phyloP scores from a whole-genome alignment of 2,888 invertebrate species.

The Eilema sororculum region DNA sequence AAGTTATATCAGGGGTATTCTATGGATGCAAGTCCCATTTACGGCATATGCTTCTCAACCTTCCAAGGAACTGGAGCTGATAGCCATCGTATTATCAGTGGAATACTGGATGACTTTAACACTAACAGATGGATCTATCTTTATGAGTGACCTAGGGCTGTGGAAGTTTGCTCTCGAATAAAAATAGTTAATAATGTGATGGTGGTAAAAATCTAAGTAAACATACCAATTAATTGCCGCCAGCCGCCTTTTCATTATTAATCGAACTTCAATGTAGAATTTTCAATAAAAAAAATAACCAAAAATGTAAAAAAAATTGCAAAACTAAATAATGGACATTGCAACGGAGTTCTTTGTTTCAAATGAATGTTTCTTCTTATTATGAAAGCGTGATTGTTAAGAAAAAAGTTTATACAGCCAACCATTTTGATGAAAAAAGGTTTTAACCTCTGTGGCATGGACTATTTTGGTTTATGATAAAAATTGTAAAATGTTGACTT shows the following conservation, averaged over 20 bases:
- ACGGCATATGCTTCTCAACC: too few species aligned
- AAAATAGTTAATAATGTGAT: background rate
- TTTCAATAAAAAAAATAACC: conserved; percentile 29
- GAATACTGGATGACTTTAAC: too few species aligned
- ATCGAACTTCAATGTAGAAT: conserved; percentile 25
- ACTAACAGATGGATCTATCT: too few species aligned
- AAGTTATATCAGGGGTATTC: too few species aligned
- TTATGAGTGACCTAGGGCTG: too few species aligned
- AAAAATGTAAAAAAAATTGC: conserved; percentile 25
- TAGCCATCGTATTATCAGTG: too few species aligned
- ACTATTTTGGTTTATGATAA: too few species aligned
- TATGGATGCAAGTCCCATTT: too few species aligned
- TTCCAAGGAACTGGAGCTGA: too few species aligned
- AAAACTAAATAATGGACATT: conserved; percentile 37
- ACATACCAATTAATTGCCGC: conserved; percentile 32
- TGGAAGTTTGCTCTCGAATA: background rate
- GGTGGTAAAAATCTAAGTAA: background rate
- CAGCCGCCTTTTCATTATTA: conserved; percentile 32
- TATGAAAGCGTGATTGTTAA: conserved; percentile 23
- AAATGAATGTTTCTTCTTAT: conserved; percentile 30
- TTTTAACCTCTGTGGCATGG: background rate
- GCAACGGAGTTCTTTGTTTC: conserved; percentile 46
- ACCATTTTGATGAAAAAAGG: background rate
- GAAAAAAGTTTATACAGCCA: conserved; percentile 1
- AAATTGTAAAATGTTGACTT: too few species aligned